Conservation (phyloP, 1,140 invertebrate genomes). For the Littorina saxatilis region DNA sequence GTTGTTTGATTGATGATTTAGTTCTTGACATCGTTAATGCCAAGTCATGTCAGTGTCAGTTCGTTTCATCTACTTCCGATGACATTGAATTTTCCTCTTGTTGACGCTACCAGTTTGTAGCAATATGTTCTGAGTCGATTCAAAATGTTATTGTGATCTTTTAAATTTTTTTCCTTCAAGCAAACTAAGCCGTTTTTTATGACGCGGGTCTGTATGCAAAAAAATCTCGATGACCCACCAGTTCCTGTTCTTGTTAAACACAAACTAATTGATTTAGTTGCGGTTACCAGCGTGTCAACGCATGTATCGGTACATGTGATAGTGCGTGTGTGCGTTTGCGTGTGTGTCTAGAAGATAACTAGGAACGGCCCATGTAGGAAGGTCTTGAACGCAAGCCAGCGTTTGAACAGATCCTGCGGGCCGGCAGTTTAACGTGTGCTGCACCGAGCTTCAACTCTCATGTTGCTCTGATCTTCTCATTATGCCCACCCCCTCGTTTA, state of each 20-base stretch:
- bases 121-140: no score
- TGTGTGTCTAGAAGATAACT: no score
- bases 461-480: background rate
- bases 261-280: background rate
- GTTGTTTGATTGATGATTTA: no score
- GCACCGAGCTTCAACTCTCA: conserved; percentile 9
- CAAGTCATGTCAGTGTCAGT: no score
- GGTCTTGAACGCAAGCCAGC: background rate
- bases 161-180: no score
- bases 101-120: no score
- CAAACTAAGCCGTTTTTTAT: background rate
- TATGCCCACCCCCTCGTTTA: conserved; percentile 11
- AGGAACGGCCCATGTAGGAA: no score
- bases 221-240: background rate
- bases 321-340: background rate
- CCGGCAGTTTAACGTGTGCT: conserved; percentile 1
- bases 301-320: background rate
- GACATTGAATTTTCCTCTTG: no score
- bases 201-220: conserved; percentile 4
- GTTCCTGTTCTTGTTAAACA: conserved; percentile 7
- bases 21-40: no score
- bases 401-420: background rate
- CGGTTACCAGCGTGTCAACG: background rate
- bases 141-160: no score
- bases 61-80: no score